Evolutionary conservation across 2,888 invertebrate species (phyloP), one percentile per base, ranked within the genome.

Genomic region (Andrena hattorfiana): DNA sequence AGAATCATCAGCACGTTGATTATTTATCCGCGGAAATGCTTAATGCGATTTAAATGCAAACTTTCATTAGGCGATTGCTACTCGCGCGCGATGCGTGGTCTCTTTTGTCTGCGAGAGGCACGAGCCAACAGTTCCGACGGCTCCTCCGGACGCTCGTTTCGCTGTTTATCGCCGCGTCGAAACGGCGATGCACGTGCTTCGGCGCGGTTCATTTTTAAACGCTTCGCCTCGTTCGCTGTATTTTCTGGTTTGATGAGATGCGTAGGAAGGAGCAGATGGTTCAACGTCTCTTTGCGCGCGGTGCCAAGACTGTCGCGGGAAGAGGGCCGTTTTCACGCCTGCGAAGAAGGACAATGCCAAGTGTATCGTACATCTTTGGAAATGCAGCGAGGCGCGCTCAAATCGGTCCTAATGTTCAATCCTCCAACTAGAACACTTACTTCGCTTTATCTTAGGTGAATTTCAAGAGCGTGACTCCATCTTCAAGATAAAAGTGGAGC

Each of bases 51-150:
- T 13, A 16, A 42, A 42, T 42, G 30, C 42, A 54, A 63, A 49
- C 66, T 69, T 80, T 35, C 70, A 70, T n/a, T 59, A 8, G 26
- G 26, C 5, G 68, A 74, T 42, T 42, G 5, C 16, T 42, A 70
- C 64, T 23, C 60, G 26, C 54, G 32, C 35, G 23, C 66, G 51
- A 42, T 60, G 59, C 51, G 28, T 48, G 28, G 32, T 71, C 54
- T 60, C 83, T 85, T 89, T 90, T 90, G 85, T 89, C 75, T 26
- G 81, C 67, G 80, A 72, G 10, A 8, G 56, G 26, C 23, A 49
- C 7, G 68, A 66, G 63, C 60, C 90, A 89, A 90, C 88, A 87
- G 81, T 87, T 88, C 85, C 54, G 86, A 91, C 89, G 85, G 83
- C 86, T 82, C 78, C 69, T 90, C 87, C 87, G 89, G 88, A 85